Percentiles rank a stretch among this genome's conserved stretches.
These are phyloP conservation scores for Seriola quinqueradiata DNA, from an alignment of 2,113 vertebrate genomes.

Conservation along the genomic window DNA sequence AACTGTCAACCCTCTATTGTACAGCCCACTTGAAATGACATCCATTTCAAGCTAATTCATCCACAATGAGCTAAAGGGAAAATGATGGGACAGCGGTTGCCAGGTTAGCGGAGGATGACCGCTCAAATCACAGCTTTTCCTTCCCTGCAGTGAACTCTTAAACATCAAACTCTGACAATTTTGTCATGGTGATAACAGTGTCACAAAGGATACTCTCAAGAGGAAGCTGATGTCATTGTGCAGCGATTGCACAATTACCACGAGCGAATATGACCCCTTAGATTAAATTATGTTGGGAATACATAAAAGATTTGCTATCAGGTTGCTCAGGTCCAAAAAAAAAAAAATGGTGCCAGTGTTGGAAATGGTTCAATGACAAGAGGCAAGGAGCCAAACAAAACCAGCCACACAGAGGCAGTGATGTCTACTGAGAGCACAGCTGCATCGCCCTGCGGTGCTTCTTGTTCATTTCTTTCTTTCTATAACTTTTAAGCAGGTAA, in stretches of 20 bases:
- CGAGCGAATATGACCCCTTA: constrained; percentile 3
- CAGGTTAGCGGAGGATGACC: constrained; percentile 36
- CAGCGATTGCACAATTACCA: background rate
- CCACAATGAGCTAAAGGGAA: constrained; percentile 14
- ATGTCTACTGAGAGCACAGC: background rate
- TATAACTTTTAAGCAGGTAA: background rate
- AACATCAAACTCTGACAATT: constrained; percentile 20
- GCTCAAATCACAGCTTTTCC: constrained; percentile 26
- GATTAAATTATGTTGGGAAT: constrained; percentile 41
- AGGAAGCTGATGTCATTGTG: constrained; percentile 2
- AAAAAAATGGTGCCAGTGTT: constrained; percentile 30
- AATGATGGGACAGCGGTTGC: constrained; percentile 27
- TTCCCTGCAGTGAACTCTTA: constrained; percentile 20
- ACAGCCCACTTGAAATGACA: constrained; percentile 20
- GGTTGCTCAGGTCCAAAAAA: background rate
- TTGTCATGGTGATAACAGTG: constrained; percentile 14
- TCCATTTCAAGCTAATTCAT: constrained; percentile 24
- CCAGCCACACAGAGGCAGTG: background rate
- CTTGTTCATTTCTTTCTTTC: background rate
- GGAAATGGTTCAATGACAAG: constrained; percentile 36
- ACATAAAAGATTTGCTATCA: constrained; percentile 10
- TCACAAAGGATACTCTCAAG: background rate
- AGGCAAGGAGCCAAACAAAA: constrained; percentile 25
- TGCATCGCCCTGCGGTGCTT: background rate
- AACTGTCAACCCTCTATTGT: constrained; percentile 21